These are phyloP conservation scores for Cataglyphis rosenhaueri DNA, from an alignment of 2,888 invertebrate genomes.

Conservation along the genomic window DNA sequence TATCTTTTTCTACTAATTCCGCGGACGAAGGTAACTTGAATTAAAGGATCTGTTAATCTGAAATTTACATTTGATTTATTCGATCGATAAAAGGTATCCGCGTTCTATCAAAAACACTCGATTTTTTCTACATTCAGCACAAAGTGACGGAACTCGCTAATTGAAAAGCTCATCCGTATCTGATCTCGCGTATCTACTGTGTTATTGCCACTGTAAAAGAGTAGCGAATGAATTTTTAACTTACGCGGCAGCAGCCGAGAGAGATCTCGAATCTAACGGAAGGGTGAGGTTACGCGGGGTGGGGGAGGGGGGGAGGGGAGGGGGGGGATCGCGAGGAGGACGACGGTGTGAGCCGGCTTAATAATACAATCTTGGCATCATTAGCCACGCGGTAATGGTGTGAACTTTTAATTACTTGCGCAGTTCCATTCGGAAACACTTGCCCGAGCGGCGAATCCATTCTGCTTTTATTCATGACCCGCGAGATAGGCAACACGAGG, in stretches of 20 bases:
- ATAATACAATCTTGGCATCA: conserved; percentile 84
- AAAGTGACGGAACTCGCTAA: conserved; percentile 18
- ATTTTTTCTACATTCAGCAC: background rate
- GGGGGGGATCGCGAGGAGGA: background rate
- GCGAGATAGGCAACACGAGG: conserved; percentile 79
- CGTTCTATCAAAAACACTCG: background rate
- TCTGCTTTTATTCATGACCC: conserved; percentile 82
- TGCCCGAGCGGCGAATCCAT: conserved; percentile 79
- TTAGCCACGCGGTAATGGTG: conserved; percentile 82
- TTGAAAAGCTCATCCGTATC: conserved; percentile 45
- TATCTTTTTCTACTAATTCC: background rate
- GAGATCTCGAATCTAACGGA: conserved; percentile 22
- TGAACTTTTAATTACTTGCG: conserved; percentile 85
- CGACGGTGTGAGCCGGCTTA: conserved; percentile 72
- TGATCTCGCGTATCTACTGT: conserved; percentile 26
- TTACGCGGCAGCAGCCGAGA: conserved; percentile 1
- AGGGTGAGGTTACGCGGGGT: background rate
- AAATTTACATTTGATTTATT: background rate
- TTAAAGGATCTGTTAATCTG: background rate
- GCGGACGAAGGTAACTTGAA: background rate
- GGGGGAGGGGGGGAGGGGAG: background rate
- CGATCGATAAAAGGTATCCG: background rate
- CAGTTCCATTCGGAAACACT: conserved; percentile 84
- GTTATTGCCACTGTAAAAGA: conserved; percentile 28
- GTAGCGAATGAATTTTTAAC: conserved; percentile 44